Conservation (phyloP, 1,140 invertebrate species). For the Drosophila littoralis region DNA sequence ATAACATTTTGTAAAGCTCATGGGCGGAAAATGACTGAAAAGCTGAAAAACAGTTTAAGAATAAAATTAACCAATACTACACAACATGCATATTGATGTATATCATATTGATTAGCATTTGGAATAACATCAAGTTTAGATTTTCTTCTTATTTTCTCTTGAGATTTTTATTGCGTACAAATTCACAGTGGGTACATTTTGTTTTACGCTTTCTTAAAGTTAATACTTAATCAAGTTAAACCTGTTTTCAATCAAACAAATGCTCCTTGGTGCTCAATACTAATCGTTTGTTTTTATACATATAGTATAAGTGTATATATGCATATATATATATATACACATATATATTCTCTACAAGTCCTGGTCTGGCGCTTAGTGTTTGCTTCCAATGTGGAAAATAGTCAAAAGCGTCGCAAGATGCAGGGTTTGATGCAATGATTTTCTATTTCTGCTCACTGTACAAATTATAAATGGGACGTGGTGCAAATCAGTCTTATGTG, state of each 20-base stretch:
- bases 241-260: slow-evolving; percentile 78
- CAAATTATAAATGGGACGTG: slow-evolving; percentile 4
- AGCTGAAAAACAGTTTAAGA: too few species aligned
- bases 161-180: slow-evolving; percentile 49
- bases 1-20: too few species aligned
- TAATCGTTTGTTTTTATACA: slow-evolving; percentile 60
- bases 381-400: slow-evolving; percentile 78
- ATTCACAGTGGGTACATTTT: slow-evolving; percentile 33
- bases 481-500: slow-evolving; percentile 65
- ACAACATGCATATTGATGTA: neutral
- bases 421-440: slow-evolving; percentile 17
- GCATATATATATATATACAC: neutral
- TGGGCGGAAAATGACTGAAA: too few species aligned
- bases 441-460: slow-evolving; percentile 7
- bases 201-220: slow-evolving; percentile 19
- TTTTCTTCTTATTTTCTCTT: slow-evolving; percentile 31
- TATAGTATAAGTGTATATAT: slow-evolving; percentile 1
- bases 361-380: slow-evolving; percentile 27
- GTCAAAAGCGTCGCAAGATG: slow-evolving; percentile 17
- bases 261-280: slow-evolving; percentile 78
- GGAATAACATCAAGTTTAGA: neutral
- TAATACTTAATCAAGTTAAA: slow-evolving; percentile 57
- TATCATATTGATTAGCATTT: too few species aligned
- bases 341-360: slow-evolving; percentile 14
- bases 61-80: too few species aligned